Evolutionary conservation across 2,888 invertebrate species (phyloP).

Genomic region (Molanna angustata): DNA sequence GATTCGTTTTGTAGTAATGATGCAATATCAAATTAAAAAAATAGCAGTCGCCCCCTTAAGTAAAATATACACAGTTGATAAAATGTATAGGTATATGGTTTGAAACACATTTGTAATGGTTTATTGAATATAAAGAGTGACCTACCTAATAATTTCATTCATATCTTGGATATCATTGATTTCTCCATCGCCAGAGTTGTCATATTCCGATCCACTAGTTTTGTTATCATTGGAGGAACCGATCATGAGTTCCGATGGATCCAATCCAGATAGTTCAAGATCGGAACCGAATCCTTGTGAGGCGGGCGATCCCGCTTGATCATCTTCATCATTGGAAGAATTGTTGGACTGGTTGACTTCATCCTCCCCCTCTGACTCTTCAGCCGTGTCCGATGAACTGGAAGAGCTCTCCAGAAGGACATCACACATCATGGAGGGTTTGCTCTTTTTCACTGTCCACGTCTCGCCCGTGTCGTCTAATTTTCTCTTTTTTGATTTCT

Average conservation of each 20-base stretch:
- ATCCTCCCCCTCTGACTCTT: constrained; percentile 48
- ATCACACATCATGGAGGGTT: constrained; percentile 55
- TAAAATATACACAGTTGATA: too few species aligned
- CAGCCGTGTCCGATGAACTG: constrained; percentile 52
- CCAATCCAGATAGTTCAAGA: constrained; percentile 61
- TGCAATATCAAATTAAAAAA: too few species aligned
- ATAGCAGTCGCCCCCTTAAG: too few species aligned
- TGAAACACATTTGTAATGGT: too few species aligned
- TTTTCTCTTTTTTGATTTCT: constrained; percentile 52
- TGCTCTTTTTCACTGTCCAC: constrained; percentile 62
- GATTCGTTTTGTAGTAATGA: too few species aligned
- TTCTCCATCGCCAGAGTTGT: constrained; percentile 58
- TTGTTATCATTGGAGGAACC: constrained; percentile 49
- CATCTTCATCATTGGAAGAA: constrained; percentile 49
- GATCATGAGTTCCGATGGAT: constrained; percentile 56
- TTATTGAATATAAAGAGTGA: too few species aligned
- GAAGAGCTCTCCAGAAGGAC: constrained; percentile 63
- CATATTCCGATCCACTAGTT: constrained; percentile 54
- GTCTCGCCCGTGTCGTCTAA: constrained; percentile 45
- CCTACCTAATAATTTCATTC: constrained; percentile 58
- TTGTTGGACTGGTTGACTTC: constrained; percentile 46
- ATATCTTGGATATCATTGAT: constrained; percentile 53
- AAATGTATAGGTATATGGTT: too few species aligned
- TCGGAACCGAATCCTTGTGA: constrained; percentile 61
- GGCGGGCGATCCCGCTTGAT: constrained; percentile 46